A percentile compares a stretch with the other conserved stretches of the same genome.
These are phyloP conservation scores for Phalacrocorax aristotelis DNA, from an alignment of 2,113 vertebrate species.

Conservation along the genomic window DNA sequence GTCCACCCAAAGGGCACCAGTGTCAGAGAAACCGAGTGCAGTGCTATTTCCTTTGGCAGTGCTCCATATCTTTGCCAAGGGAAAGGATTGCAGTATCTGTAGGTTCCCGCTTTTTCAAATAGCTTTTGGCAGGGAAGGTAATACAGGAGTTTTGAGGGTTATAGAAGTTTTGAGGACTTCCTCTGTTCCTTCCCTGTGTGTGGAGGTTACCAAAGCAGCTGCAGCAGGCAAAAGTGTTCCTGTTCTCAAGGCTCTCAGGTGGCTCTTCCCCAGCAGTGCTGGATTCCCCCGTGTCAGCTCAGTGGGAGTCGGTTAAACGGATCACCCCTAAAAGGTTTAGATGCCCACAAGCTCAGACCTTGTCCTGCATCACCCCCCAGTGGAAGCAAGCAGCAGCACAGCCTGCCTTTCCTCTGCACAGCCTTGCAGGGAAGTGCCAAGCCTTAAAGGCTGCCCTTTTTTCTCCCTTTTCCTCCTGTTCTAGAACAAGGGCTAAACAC, in stretches of 20 bases:
- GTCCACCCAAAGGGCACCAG: background rate
- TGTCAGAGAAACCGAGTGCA: background rate
- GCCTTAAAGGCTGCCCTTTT: background rate
- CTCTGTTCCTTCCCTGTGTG: background rate
- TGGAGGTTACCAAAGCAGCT: background rate
- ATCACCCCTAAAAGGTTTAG: background rate
- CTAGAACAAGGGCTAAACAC: background rate
- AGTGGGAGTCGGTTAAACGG: fast-evolving
- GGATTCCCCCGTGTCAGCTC: background rate
- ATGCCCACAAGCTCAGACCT: background rate
- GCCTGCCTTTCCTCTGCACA: background rate
- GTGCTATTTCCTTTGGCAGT: background rate
- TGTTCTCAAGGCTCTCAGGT: background rate
- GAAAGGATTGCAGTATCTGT: background rate
- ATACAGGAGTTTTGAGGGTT: background rate
- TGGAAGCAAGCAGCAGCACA: slow-evolving; percentile 18
- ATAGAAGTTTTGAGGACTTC: background rate
- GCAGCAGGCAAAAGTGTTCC: background rate
- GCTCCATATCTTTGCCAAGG: background rate
- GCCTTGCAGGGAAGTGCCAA: background rate
- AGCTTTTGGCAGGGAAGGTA: background rate
- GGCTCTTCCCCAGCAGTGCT: background rate
- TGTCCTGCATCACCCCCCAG: slow-evolving; percentile 35
- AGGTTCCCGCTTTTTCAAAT: background rate
- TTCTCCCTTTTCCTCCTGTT: background rate